Evolutionary conservation across 2,888 invertebrate genomes (phyloP).

Genomic region (Acronicta alni): DNA sequence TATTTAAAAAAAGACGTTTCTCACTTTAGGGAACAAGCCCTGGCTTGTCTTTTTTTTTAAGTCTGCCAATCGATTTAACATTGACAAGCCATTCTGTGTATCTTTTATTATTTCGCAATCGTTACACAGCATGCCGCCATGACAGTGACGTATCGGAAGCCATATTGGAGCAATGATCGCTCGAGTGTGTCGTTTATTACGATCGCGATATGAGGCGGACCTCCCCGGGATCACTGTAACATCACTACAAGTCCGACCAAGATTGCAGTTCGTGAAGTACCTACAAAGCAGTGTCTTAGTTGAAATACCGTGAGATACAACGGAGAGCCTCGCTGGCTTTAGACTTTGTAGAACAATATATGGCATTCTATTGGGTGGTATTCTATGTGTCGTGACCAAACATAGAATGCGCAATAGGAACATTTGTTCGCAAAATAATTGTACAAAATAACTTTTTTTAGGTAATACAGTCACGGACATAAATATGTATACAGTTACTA

Average conservation of each 20-base stretch:
- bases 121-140: not conserved
- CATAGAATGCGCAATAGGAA: too few species aligned
- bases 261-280: conserved; percentile 34
- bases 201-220: conserved; percentile 14
- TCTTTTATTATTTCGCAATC: conserved; percentile 3
- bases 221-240: conserved; percentile 8
- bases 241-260: conserved; percentile 16
- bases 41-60: too few species aligned
- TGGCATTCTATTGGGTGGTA: too few species aligned
- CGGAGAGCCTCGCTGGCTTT: conserved; percentile 15
- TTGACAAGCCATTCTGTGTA: not conserved
- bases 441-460: too few species aligned
- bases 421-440: too few species aligned
- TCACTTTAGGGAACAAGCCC: too few species aligned
- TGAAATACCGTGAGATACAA: conserved; percentile 20
- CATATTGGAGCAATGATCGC: conserved; percentile 31
- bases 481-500: too few species aligned
- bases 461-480: too few species aligned
- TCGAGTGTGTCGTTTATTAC: conserved; percentile 12
- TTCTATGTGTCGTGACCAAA: too few species aligned
- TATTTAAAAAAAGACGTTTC: too few species aligned
- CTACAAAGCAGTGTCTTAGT: conserved; percentile 27
- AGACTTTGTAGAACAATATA: conserved; percentile 22
- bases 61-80: not conserved
- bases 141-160: conserved; percentile 16